These are phyloP conservation scores for Cryptoprocta ferox DNA, from an alignment of 2,797 vertebrate species.

Conservation along the genomic window DNA sequence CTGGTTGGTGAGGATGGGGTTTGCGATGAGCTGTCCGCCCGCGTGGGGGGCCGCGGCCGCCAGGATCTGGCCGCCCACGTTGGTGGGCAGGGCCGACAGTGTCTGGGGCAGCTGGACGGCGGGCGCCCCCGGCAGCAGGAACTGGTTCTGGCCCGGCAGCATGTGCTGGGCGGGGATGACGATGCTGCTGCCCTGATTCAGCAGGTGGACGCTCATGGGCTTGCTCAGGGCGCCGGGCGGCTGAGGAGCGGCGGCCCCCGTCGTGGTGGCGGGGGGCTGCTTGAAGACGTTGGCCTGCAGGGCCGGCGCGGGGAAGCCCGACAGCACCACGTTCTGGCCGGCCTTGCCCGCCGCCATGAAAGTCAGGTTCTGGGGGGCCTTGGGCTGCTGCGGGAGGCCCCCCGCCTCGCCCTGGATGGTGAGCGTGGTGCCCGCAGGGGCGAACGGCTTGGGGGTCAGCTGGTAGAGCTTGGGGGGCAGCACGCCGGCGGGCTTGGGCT, in stretches of 20 bases:
- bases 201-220: constrained; percentile 94
- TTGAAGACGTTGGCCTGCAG: constrained; percentile 92
- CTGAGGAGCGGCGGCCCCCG: neutral
- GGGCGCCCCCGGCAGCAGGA: constrained; percentile 89
- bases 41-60: constrained; percentile 89
- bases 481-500: constrained; percentile 93
- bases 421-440: constrained; percentile 80
- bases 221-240: constrained; percentile 87
- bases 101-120: constrained; percentile 86
- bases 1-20: constrained; percentile 94
- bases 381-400: constrained; percentile 88
- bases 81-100: constrained; percentile 90
- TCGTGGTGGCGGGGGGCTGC: constrained; percentile 84
- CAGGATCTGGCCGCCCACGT: constrained; percentile 92
- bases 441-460: constrained; percentile 88
- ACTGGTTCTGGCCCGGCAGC: constrained; percentile 95
- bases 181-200: constrained; percentile 96
- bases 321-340: constrained; percentile 93
- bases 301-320: constrained; percentile 84
- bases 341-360: constrained; percentile 94
- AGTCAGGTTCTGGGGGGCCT: constrained; percentile 94
- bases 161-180: constrained; percentile 93
- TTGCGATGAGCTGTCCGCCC: constrained; percentile 93
- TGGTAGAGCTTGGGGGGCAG: constrained; percentile 89
- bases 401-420: constrained; percentile 85